Evolutionary conservation across 2,113 vertebrate species (phyloP).

Genomic region (Nestor notabilis): DNA sequence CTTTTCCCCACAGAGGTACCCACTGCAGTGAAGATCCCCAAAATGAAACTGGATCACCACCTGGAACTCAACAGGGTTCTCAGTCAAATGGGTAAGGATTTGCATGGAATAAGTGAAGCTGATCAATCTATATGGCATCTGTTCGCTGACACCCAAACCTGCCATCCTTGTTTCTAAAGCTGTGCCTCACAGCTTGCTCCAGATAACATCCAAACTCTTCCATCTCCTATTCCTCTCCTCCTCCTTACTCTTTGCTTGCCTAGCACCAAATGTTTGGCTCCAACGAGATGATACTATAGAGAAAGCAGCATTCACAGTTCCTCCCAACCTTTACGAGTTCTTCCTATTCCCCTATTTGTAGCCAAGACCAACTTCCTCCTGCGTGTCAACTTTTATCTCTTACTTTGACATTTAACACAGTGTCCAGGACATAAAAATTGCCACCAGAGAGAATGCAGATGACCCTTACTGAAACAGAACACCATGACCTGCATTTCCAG

Average conservation of each 20-base stretch:
- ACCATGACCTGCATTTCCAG: not conserved
- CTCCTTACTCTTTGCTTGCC: constrained; percentile 47
- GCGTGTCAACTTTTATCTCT: not conserved
- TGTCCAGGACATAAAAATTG: not conserved
- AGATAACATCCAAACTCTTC: constrained; percentile 6
- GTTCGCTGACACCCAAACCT: not conserved
- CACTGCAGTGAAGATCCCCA: constrained; percentile 88
- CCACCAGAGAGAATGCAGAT: not conserved
- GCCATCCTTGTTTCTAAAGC: constrained; percentile 47
- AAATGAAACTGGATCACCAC: constrained; percentile 85
- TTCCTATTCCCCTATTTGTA: not conserved
- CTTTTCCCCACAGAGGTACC: constrained; percentile 79
- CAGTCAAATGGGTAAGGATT: constrained; percentile 85
- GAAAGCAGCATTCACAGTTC: not conserved
- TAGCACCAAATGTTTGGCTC: constrained; percentile 52
- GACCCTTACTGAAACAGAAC: not conserved
- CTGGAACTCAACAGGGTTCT: constrained; percentile 85
- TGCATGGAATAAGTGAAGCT: not conserved
- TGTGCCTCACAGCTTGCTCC: constrained; percentile 64
- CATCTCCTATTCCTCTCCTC: constrained; percentile 8
- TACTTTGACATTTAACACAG: not conserved
- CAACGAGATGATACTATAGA: not conserved
- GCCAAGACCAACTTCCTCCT: not conserved
- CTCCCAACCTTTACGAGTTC: not conserved
- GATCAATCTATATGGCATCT: constrained; percentile 11